Conservation (phyloP, 2,113 vertebrate species). For the Elgaria multicarinata region DNA sequence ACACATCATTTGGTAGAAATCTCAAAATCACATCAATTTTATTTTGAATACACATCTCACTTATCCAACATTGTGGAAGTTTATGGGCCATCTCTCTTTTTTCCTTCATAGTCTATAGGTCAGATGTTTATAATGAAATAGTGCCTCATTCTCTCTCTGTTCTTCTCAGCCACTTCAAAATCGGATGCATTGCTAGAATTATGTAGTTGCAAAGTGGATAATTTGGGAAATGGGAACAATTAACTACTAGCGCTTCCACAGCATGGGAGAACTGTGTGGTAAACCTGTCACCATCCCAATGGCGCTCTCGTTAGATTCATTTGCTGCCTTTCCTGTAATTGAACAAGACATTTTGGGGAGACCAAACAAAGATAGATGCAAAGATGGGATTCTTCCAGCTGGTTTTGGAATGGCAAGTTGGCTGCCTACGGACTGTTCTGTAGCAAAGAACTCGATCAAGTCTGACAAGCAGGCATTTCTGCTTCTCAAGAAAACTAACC, state of each 20-base stretch:
- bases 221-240: neutral
- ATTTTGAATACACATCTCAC: neutral
- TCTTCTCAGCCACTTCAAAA: constrained; percentile 13
- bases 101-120: neutral
- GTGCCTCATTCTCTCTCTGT: neutral
- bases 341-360: constrained; percentile 2
- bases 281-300: neutral
- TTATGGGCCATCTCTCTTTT: neutral
- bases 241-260: constrained; percentile 18
- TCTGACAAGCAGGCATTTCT: constrained; percentile 29
- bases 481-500: constrained; percentile 28
- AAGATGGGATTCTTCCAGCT: constrained; percentile 34
- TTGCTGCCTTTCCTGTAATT: constrained; percentile 28
- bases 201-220: neutral
- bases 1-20: neutral
- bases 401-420: constrained; percentile 44
- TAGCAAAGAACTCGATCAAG: constrained; percentile 21
- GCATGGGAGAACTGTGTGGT: neutral
- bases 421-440: neutral
- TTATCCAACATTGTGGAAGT: neutral
- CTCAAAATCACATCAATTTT: neutral
- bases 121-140: neutral
- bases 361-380: constrained; percentile 1
- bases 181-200: neutral
- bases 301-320: constrained; percentile 40